Percentiles rank a stretch among this genome's conserved stretches.
phyloP scores from a whole-genome alignment of 2,797 vertebrate species.

The Distichodus sexfasciatus region DNA sequence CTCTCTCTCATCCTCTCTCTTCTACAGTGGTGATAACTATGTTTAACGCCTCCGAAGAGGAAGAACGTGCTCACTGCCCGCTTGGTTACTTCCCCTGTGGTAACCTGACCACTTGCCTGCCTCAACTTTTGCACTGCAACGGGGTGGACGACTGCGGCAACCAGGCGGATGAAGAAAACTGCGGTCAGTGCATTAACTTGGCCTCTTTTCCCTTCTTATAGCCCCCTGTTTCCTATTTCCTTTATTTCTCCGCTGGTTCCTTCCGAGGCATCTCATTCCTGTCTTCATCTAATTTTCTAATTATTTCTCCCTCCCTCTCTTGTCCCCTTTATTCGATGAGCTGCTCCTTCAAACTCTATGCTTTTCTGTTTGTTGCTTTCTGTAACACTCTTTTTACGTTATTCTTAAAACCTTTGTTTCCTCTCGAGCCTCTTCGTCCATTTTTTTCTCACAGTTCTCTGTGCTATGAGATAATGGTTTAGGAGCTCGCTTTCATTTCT shows the following conservation, averaged over 20 bases:
- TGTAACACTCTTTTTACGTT: not conserved
- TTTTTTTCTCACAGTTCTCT: not conserved
- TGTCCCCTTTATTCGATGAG: not conserved
- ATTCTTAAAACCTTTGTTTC: not conserved
- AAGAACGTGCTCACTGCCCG: conserved; percentile 74
- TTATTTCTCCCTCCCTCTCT: not conserved
- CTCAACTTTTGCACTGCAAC: conserved; percentile 91
- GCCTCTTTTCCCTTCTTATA: no score
- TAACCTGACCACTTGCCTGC: conserved; percentile 86
- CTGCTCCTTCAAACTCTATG: no score
- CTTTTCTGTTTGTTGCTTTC: no score
- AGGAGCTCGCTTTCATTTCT: no score
- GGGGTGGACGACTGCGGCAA: conserved; percentile 93
- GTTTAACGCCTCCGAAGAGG: conserved; percentile 71
- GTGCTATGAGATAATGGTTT: not conserved
- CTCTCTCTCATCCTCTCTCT: conserved; percentile 19
- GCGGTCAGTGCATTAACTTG: conserved; percentile 79
- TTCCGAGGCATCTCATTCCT: no score
- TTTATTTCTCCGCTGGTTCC: not conserved
- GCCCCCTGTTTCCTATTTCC: not conserved
- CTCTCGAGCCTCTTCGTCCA: not conserved
- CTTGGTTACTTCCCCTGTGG: conserved; percentile 95
- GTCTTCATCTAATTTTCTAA: not conserved
- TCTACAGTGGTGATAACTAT: conserved; percentile 62
- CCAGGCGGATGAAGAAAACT: conserved; percentile 88